These are phyloP conservation scores for Kryphioiulus occultus DNA, from an alignment of 2,888 invertebrate genomes.

Conservation along the genomic window DNA sequence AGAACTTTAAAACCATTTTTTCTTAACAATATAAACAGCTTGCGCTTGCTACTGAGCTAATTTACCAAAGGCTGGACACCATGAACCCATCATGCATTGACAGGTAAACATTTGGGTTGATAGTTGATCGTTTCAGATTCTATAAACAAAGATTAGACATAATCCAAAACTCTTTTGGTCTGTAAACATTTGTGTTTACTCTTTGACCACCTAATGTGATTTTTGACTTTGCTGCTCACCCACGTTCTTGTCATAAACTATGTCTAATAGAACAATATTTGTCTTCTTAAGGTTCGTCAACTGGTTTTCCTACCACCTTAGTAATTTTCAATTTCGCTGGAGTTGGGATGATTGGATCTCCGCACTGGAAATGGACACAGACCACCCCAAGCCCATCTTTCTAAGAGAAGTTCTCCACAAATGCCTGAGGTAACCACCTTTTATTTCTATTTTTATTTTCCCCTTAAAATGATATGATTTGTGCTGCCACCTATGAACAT, in stretches of 20 bases:
- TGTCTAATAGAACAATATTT: too few relatives aligned
- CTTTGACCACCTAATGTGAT: too few relatives aligned
- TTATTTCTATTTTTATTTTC: conserved; percentile 38
- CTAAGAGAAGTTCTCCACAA: conserved; percentile 90
- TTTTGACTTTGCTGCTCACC: not conserved
- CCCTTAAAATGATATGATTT: not conserved
- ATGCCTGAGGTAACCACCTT: conserved; percentile 76
- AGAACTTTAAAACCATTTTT: not conserved
- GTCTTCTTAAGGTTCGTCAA: conserved; percentile 77
- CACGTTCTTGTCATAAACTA: too few relatives aligned
- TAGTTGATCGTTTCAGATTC: too few relatives aligned
- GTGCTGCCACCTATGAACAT: not conserved
- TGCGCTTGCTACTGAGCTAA: conserved; percentile 96
- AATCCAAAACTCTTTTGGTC: too few relatives aligned
- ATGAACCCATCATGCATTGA: conserved; percentile 98
- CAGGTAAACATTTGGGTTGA: conserved; percentile 69
- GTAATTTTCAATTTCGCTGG: conserved; percentile 99
- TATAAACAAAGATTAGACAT: too few relatives aligned
- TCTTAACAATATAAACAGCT: conserved; percentile 62
- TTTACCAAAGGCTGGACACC: conserved; percentile 93
- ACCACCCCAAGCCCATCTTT: conserved; percentile 94
- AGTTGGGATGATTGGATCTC: conserved; percentile 97
- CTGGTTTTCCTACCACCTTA: conserved; percentile 98
- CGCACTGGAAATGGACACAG: conserved; percentile 80
- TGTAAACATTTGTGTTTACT: too few relatives aligned